phyloP scores from a whole-genome alignment of 2,113 vertebrate genomes.

The Neotragus pygmaeus region DNA sequence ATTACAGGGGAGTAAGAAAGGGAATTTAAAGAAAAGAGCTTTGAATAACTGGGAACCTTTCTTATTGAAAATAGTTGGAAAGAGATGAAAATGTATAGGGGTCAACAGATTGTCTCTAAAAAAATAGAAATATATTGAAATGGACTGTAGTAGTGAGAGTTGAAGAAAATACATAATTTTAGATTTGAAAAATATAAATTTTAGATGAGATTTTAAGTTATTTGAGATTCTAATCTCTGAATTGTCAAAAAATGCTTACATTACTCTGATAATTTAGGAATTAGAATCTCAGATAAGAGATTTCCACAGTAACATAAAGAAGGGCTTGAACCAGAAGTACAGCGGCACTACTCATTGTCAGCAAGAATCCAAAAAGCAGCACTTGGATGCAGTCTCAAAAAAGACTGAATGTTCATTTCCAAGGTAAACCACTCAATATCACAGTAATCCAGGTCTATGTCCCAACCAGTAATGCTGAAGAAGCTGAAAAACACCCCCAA shows the following conservation, averaged over 20 bases:
- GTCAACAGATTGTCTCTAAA: not conserved
- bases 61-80: not conserved
- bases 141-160: not conserved
- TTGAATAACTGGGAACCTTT: not conserved
- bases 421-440: not conserved
- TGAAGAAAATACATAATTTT: slow-evolving; percentile 1
- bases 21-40: not conserved
- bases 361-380: not conserved
- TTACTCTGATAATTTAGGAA: not conserved
- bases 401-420: not conserved
- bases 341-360: not conserved
- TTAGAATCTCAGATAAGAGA: not conserved
- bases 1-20: not conserved
- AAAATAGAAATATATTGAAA: not conserved
- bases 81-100: not conserved
- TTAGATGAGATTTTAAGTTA: not conserved
- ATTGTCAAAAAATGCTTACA: not conserved
- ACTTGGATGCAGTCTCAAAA: not conserved
- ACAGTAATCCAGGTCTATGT: not conserved
- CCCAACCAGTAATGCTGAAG: not conserved
- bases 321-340: not conserved
- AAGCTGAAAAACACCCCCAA: not conserved
- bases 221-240: not conserved
- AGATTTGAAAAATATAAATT: not conserved
- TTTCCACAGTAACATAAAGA: not conserved